phyloP scores from a whole-genome alignment of 2,888 invertebrate species.

The Diaperis boleti region DNA sequence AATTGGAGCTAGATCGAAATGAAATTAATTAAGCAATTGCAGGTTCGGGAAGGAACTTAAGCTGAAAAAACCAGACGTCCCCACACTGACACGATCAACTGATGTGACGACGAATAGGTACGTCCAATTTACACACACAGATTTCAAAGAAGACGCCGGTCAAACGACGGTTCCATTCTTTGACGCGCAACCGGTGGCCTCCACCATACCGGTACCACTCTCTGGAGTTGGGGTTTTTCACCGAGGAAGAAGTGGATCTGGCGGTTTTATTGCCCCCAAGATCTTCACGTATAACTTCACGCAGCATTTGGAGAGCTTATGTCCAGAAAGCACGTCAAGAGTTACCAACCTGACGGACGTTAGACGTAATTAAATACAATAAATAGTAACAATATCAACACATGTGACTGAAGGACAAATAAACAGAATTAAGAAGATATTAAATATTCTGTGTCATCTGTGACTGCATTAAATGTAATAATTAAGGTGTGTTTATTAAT shows the following conservation, averaged over 20 bases:
- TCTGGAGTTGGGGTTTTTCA: slow-evolving; percentile 84
- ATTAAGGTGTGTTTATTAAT: no score
- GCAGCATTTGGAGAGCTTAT: slow-evolving; percentile 71
- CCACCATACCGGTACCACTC: slow-evolving; percentile 75
- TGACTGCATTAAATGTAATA: no score
- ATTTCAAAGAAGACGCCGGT: slow-evolving; percentile 80
- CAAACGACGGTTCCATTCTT: slow-evolving; percentile 87
- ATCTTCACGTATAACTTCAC: slow-evolving; percentile 81
- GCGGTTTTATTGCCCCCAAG: slow-evolving; percentile 83
- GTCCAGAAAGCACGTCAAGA: slow-evolving; percentile 41
- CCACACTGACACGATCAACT: slow-evolving; percentile 68
- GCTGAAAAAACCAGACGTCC: slow-evolving; percentile 72
- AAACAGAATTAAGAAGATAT: no score
- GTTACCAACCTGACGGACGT: neutral
- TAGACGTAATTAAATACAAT: no score
- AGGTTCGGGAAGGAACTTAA: slow-evolving; percentile 71
- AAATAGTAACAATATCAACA: no score
- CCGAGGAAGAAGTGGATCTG: slow-evolving; percentile 77
- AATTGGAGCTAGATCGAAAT: no score
- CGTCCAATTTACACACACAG: slow-evolving; percentile 70
- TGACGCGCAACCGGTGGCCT: slow-evolving; percentile 80
- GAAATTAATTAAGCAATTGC: no score
- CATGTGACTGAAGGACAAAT: no score
- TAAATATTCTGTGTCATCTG: no score
- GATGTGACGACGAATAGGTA: slow-evolving; percentile 67